These are phyloP conservation scores for Aproaerema taeniolella DNA, from an alignment of 2,888 invertebrate genomes.

Conservation along the genomic window DNA sequence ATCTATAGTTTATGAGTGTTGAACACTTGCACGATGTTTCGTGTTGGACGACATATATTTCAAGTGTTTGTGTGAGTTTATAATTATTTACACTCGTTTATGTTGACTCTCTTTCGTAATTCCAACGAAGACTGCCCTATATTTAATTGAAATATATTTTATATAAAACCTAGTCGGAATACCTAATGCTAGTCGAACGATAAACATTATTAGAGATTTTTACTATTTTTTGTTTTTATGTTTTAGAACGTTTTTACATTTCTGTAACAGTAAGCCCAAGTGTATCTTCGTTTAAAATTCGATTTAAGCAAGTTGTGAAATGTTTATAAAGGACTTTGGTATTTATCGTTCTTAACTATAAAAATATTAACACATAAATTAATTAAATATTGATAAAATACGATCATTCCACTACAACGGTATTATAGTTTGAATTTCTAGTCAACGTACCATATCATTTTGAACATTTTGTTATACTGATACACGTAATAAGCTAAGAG, in stretches of 20 bases:
- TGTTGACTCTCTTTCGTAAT: conserved; percentile 66
- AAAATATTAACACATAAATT: too few relatives aligned
- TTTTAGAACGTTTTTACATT: neutral
- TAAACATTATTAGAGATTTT: conserved; percentile 31
- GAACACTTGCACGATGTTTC: conserved; percentile 44
- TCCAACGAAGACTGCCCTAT: conserved; percentile 77
- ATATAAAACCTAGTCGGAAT: conserved; percentile 69
- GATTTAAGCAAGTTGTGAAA: too few relatives aligned
- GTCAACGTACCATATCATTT: conserved; percentile 76
- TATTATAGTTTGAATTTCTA: conserved; percentile 34
- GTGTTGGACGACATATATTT: conserved; percentile 45
- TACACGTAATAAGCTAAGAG: conserved; percentile 50
- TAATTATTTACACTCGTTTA: conserved; percentile 60
- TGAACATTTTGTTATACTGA: conserved; percentile 54
- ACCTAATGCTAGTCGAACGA: conserved; percentile 62
- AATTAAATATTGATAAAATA: neutral
- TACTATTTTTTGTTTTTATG: too few relatives aligned
- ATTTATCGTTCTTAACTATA: too few relatives aligned
- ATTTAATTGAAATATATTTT: conserved; percentile 76
- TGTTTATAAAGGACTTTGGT: too few relatives aligned
- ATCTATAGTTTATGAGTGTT: conserved; percentile 52
- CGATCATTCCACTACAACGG: neutral
- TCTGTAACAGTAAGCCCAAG: too few relatives aligned
- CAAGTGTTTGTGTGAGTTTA: conserved; percentile 54
- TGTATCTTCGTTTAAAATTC: too few relatives aligned